A percentile compares a stretch with the other conserved stretches of the same genome.
phyloP scores from a whole-genome alignment of 2,888 invertebrate species.

The Lepidochrysops patricia region DNA sequence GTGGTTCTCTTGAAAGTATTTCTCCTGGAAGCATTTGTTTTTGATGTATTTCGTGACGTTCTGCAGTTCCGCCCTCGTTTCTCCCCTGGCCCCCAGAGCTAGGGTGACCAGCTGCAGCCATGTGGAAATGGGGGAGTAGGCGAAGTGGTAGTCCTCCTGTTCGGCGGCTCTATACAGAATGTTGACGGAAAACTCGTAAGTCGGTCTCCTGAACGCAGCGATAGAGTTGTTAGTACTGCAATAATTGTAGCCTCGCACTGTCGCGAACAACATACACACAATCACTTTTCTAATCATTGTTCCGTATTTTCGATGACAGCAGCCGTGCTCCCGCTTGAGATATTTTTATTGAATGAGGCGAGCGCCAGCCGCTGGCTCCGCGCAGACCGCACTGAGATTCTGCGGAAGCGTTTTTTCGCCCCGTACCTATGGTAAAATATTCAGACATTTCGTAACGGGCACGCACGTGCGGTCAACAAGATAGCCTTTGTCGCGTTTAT shows the following conservation, averaged over 20 bases:
- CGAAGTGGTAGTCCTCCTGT: conserved; percentile 43
- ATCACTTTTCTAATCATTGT: neutral
- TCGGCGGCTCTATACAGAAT: conserved; percentile 43
- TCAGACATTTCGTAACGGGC: too few relatives aligned
- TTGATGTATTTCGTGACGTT: conserved; percentile 37
- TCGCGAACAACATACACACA: conserved; percentile 5
- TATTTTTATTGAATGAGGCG: neutral
- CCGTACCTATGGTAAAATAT: too few relatives aligned
- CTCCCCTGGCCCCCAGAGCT: conserved; percentile 42
- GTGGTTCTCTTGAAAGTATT: conserved; percentile 34
- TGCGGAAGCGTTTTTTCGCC: neutral
- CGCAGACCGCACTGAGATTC: neutral
- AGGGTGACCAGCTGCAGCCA: conserved; percentile 48
- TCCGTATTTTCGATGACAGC: neutral
- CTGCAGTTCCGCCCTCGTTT: conserved; percentile 41
- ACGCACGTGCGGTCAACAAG: too few relatives aligned
- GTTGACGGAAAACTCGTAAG: conserved; percentile 44
- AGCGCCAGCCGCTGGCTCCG: neutral
- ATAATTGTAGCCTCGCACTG: conserved; percentile 19
- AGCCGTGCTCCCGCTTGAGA: neutral
- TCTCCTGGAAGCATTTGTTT: conserved; percentile 40
- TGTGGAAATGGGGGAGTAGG: conserved; percentile 48
- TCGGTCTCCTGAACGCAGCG: conserved; percentile 35
- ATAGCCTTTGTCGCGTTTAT: too few relatives aligned
- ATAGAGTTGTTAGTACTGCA: conserved; percentile 37